Evolutionary conservation across 37 sponge, comb jelly and placozoan genomes (phyloP), one percentile per base, ranked within the genome.

Genomic region (Oopsacas minuta): DNA sequence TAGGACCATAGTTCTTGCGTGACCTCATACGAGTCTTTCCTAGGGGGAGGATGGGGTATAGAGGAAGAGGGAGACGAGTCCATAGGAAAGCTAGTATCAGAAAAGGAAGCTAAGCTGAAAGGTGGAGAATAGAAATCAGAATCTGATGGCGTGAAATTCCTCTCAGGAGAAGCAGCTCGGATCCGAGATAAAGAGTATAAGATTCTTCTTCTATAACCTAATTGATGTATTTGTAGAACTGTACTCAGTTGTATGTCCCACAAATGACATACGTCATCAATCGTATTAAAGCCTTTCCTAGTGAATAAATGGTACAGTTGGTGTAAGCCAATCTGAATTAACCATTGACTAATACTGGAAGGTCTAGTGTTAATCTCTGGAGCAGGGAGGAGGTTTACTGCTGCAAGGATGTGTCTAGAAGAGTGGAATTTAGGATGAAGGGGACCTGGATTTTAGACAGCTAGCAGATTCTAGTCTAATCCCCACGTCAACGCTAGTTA

Each of bases 231-330:
- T 12, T 61, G 28, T 7, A 61, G 75, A n/a, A 61, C 22, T 3
- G 75, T 25, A 61, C 28, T n/a, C 28, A 61, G 75, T 25, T 61
- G 75, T 25, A 61, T 3, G 5, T 61, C 75, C 75, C 75, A 12
- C 75, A 61, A 34, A 61, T 61, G 75, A 34, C 75, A 61, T 3
- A 61, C 75, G 75, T 61, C 75, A 61, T 61, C 22, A 61, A 61
- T 61, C 28, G 75, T 61, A n/a, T 61, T 61, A 61, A 32, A 61
- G 20, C 75, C 75, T 61, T 61, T 61, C 32, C 28, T 32, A 61
- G 75, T 61, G 75, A 61, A 61, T n/a, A 61, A n/a, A 12, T 61
- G 75, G 75, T 61, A 61, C 75, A 61, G 75, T 61, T 61, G 75
- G 30, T 61, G 75, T 10, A 61, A n/a, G 5, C 75, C 75, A n/a